Evolutionary conservation across 2,797 vertebrate genomes (phyloP).

Genomic region (Manis pentadactyla): DNA sequence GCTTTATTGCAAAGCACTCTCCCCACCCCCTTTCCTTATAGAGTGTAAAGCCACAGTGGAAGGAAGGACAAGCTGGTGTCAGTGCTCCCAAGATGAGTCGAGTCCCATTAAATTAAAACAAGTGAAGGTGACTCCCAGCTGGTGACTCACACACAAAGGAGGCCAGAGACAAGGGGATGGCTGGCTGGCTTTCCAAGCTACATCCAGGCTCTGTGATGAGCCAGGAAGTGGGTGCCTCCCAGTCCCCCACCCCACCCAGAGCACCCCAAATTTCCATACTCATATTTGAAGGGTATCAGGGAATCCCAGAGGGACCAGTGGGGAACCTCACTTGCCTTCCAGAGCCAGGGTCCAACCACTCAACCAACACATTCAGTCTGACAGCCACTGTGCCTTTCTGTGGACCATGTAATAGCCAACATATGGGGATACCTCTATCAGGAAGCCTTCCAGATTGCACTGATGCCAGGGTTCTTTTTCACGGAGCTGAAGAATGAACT

Average conservation of each 20-base stretch:
- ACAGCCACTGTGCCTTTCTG: background rate
- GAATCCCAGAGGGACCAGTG: background rate
- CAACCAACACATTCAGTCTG: background rate
- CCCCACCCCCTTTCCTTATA: background rate
- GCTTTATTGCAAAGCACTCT: conserved; percentile 62
- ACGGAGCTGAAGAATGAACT: no score
- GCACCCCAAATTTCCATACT: background rate
- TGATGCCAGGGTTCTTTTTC: no score
- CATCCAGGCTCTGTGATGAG: background rate
- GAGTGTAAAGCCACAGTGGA: background rate
- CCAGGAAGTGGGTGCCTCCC: background rate
- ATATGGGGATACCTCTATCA: background rate
- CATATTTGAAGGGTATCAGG: background rate
- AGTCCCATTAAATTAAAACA: conserved; percentile 68
- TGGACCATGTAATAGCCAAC: background rate
- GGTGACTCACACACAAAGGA: conserved; percentile 68
- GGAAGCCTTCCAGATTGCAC: background rate
- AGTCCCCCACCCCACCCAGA: background rate
- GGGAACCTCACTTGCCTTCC: background rate
- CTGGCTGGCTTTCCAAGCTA: conserved; percentile 35
- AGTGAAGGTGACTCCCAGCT: conserved; percentile 61
- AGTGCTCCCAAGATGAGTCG: background rate
- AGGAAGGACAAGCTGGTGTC: conserved; percentile 35
- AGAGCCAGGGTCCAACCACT: background rate
- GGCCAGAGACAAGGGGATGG: background rate